phyloP scores from a whole-genome alignment of 2,888 invertebrate genomes.

The Ormyrus rosae region DNA sequence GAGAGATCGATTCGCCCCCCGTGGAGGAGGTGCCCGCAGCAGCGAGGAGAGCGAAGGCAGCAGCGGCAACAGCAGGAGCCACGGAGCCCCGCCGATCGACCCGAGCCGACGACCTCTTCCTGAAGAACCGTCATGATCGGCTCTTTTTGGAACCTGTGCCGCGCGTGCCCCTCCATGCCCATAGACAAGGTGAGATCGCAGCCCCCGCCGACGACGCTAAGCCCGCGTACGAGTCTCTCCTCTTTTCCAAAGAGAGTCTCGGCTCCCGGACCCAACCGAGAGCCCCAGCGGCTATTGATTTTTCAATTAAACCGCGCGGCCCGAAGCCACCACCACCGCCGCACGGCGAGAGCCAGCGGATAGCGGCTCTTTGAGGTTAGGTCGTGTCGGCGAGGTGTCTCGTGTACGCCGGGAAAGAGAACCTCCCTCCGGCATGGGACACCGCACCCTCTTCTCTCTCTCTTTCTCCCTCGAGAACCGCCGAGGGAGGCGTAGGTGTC shows the following conservation, averaged over 20 bases:
- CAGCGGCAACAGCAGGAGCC: conserved; percentile 49
- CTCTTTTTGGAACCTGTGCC: conserved; percentile 97
- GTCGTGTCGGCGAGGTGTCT: not conserved
- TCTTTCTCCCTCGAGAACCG: no score
- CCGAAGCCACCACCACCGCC: not conserved
- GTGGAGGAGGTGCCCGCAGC: no score
- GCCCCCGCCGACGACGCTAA: not conserved
- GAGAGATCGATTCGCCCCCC: no score
- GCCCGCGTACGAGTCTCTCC: not conserved
- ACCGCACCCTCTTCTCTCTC: no score
- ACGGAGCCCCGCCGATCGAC: conserved; percentile 55
- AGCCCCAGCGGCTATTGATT: conserved; percentile 32
- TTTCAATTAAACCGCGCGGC: conserved; percentile 23
- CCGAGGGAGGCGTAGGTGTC: no score
- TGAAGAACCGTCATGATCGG: conserved; percentile 88
- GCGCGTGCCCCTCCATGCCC: conserved; percentile 97
- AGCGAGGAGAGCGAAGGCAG: not conserved
- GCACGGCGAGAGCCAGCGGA: not conserved
- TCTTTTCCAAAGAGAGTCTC: not conserved
- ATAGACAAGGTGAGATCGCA: conserved; percentile 89
- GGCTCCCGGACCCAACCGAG: not conserved
- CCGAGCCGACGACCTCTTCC: not conserved
- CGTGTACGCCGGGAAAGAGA: not conserved
- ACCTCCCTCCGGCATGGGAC: not conserved
- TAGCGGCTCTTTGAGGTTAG: conserved; percentile 36